Conservation (phyloP, 2,888 invertebrate genomes). For the Artemia sinica region DNA sequence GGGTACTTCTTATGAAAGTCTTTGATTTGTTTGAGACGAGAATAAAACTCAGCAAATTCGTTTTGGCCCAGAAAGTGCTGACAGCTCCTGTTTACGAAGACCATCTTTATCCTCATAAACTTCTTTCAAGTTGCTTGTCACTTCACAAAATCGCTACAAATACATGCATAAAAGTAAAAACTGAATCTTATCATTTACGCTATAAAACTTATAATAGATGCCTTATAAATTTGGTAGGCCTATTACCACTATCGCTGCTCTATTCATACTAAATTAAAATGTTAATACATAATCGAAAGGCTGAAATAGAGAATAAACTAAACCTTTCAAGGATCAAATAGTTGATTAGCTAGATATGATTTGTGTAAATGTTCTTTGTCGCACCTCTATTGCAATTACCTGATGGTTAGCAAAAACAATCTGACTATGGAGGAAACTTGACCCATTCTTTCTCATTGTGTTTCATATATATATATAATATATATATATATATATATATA, state of each 20-base stretch:
- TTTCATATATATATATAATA: too few species aligned
- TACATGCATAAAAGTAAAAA: constrained; percentile 22
- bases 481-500: too few species aligned
- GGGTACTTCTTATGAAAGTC: constrained; percentile 92
- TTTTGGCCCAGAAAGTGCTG: constrained; percentile 85
- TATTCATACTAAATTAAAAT: too few species aligned
- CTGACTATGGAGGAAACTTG: too few species aligned
- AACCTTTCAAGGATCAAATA: constrained; percentile 8
- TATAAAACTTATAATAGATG: constrained; percentile 15
- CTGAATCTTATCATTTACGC: constrained; percentile 2
- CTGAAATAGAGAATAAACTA: constrained; percentile 16
- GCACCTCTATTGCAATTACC: too few species aligned
- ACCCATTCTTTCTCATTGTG: too few species aligned
- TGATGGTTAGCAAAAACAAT: too few species aligned
- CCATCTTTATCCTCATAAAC: constrained; percentile 94
- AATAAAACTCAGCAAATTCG: constrained; percentile 95
- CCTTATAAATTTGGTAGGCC: constrained; percentile 15
- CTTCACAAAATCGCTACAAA: constrained; percentile 50
- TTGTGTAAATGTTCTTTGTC: too few species aligned
- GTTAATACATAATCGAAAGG: neutral
- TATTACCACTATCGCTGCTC: too few species aligned
- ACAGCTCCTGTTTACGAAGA: constrained; percentile 79
- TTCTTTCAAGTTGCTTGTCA: constrained; percentile 62
- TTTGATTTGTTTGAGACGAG: constrained; percentile 76
- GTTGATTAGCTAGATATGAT: neutral